Conservation (phyloP, 2,888 invertebrate genomes). For the Macaria notata region DNA sequence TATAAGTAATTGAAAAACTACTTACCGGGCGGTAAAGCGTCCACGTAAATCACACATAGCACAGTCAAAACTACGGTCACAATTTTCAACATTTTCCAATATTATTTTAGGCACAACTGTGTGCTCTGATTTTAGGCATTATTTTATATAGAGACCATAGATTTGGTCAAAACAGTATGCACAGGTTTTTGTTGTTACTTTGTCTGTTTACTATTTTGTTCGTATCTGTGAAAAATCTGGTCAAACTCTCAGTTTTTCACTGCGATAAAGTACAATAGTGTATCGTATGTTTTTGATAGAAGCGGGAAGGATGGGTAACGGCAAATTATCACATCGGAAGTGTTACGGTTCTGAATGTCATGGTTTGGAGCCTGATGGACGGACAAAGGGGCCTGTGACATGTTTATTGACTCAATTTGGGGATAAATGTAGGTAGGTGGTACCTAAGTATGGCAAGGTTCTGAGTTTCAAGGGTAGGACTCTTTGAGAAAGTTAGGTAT, state of each 20-base stretch:
- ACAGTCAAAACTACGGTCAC: slow-evolving; percentile 21
- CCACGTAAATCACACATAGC: slow-evolving; percentile 27
- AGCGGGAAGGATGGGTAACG: slow-evolving; percentile 30
- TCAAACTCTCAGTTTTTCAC: background rate
- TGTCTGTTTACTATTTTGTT: slow-evolving; percentile 5
- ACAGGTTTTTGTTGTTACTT: background rate
- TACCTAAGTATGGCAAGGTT: no score
- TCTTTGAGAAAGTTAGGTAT: no score
- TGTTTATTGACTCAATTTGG: slow-evolving; percentile 37
- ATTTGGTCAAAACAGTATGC: background rate
- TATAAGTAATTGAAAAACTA: no score
- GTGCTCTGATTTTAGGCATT: slow-evolving; percentile 6
- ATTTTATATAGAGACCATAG: slow-evolving; percentile 11
- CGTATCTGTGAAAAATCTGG: background rate
- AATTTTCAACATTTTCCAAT: slow-evolving; percentile 28
- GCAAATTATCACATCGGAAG: slow-evolving; percentile 40
- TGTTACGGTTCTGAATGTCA: slow-evolving; percentile 45
- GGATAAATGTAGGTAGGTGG: background rate
- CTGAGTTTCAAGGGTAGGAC: no score
- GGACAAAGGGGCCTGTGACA: slow-evolving; percentile 42
- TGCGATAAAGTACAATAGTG: slow-evolving; percentile 10
- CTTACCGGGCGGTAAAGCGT: slow-evolving; percentile 34
- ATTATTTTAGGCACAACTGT: slow-evolving; percentile 2
- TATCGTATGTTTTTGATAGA: background rate
- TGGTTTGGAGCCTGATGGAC: slow-evolving; percentile 44